These are phyloP conservation scores for Hypotaenidia okinawae DNA, from an alignment of 2,797 vertebrate genomes.

Conservation along the genomic window DNA sequence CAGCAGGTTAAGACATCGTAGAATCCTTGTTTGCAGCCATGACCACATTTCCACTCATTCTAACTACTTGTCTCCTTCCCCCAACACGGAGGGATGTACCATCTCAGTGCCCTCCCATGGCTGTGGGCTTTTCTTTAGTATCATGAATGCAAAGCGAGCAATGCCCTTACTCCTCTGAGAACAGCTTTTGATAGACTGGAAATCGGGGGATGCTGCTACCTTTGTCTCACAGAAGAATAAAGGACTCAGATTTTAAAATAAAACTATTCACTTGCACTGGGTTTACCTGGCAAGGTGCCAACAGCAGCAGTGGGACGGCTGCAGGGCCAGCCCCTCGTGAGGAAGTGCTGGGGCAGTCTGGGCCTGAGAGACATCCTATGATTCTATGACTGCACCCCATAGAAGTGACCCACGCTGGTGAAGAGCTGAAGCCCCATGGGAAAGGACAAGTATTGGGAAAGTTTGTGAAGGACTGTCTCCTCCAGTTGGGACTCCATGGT, in stretches of 20 bases:
- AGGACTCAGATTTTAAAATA: background rate
- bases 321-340: accelerated
- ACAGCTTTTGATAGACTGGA: background rate
- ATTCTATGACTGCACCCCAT: no score
- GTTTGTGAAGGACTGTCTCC: no score
- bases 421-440: no score
- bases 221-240: background rate
- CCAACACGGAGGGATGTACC: accelerated
- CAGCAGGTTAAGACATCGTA: background rate
- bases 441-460: no score
- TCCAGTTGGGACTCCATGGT: no score
- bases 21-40: background rate
- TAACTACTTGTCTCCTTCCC: background rate
- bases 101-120: background rate
- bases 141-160: accelerated
- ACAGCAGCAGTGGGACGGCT: accelerated
- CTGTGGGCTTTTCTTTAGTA: background rate
- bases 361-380: no score
- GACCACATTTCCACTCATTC: background rate
- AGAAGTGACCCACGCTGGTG: no score
- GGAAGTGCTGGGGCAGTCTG: accelerated
- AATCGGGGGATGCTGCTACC: accelerated
- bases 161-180: accelerated
- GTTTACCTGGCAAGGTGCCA: background rate
- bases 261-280: background rate